Percentiles rank a stretch among this genome's conserved stretches.
Evolutionary conservation across 2,113 vertebrate genomes (phyloP).

Genomic region (Amblyopsis rosae): DNA sequence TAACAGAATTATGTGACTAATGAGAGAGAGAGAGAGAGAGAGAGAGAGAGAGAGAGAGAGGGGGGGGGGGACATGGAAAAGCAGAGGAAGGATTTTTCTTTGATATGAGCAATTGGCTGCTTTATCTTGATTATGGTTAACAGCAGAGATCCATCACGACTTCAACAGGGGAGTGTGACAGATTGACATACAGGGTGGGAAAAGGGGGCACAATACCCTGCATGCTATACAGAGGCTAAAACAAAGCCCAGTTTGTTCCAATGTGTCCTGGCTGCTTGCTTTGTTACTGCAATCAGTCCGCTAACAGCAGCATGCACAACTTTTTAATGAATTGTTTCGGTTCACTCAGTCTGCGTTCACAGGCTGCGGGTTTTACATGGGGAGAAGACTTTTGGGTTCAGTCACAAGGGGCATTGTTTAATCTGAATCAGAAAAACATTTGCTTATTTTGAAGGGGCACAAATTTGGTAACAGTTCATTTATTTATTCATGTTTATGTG

Average conservation of each 20-base stretch:
- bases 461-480: neutral
- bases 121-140: constrained; percentile 54
- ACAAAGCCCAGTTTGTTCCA: neutral
- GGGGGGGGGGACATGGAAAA: neutral
- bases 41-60: constrained; percentile 43
- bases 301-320: neutral
- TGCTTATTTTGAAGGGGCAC: neutral
- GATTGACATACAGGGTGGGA: constrained; percentile 5
- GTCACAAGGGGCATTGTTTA: neutral
- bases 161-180: constrained; percentile 22
- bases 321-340: neutral
- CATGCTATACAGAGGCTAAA: neutral
- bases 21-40: neutral
- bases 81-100: constrained; percentile 12
- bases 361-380: neutral
- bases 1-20: constrained; percentile 67
- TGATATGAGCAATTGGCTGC: constrained; percentile 34
- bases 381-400: neutral
- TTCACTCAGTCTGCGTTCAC: neutral
- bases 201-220: constrained; percentile 1
- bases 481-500: neutral
- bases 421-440: neutral
- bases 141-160: constrained; percentile 13
- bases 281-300: constrained; percentile 4
- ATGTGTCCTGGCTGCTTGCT: neutral